Percentiles rank a stretch among this genome's conserved stretches.
Evolutionary conservation across 2,888 invertebrate species (phyloP).

Genomic region (Bombylius major): DNA sequence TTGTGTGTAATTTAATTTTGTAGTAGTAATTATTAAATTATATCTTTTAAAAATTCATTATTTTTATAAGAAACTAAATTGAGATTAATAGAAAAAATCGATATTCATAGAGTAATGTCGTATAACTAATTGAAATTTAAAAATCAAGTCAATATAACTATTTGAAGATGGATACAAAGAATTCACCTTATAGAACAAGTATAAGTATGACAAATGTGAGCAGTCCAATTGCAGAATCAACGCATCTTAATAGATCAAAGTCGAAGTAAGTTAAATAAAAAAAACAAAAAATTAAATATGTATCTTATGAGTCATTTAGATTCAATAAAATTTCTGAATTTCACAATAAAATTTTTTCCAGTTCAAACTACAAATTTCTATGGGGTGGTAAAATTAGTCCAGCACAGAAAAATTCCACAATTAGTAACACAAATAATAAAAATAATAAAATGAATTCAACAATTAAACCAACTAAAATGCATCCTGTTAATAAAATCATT

Average conservation of each 20-base stretch:
- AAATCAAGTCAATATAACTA: too few relatives aligned
- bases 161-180: not conserved
- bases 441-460: not conserved
- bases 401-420: constrained; percentile 5
- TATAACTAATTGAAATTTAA: too few relatives aligned
- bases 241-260: constrained; percentile 22
- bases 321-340: not conserved
- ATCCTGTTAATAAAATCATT: constrained; percentile 17
- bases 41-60: too few relatives aligned
- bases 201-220: constrained; percentile 23
- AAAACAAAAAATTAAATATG: not conserved
- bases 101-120: too few relatives aligned
- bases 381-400: constrained; percentile 21
- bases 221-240: constrained; percentile 31
- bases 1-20: too few relatives aligned
- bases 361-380: constrained; percentile 15
- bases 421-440: not conserved
- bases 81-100: too few relatives aligned
- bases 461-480: not conserved
- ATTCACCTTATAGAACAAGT: constrained; percentile 18
- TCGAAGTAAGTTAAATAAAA: constrained; percentile 16
- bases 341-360: constrained; percentile 1
- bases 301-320: too few relatives aligned
- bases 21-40: too few relatives aligned
- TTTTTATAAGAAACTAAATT: too few relatives aligned